Conservation (phyloP, 2,797 vertebrate genomes). For the Micromesistius poutassou region DNA sequence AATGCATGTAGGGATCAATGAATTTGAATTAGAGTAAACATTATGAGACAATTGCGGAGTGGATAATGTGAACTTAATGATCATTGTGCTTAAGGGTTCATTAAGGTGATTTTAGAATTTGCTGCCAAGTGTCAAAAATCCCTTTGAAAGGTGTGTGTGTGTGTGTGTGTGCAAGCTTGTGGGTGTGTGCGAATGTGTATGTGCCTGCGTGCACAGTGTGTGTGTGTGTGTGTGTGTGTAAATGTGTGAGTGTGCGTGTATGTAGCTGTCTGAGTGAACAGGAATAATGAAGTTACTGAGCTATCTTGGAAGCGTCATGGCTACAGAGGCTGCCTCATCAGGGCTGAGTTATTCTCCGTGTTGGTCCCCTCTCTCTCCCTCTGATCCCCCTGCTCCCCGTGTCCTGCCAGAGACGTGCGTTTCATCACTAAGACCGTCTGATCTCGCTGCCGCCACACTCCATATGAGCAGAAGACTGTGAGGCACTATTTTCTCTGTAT, state of each 20-base stretch:
- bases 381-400: background rate
- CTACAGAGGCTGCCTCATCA: background rate
- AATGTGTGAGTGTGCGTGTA: too few relatives aligned
- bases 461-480: background rate
- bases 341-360: background rate
- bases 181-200: conserved; percentile 38
- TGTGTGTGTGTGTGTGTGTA: background rate
- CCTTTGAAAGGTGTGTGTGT: background rate
- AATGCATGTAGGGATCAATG: too few relatives aligned
- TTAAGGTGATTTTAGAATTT: too few relatives aligned
- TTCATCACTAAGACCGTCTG: background rate
- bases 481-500: background rate
- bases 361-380: background rate
- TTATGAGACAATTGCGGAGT: too few relatives aligned
- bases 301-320: background rate
- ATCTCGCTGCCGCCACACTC: background rate
- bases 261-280: conserved; percentile 26
- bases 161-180: conserved; percentile 14
- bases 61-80: too few relatives aligned
- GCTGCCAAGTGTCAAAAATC: too few relatives aligned
- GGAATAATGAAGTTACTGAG: conserved; percentile 8
- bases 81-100: too few relatives aligned
- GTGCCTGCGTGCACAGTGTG: conserved; percentile 19
- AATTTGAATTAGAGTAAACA: too few relatives aligned
- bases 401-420: background rate